These are phyloP conservation scores for Leptobrachium leishanense DNA, from an alignment of 2,113 vertebrate genomes.

Conservation along the genomic window DNA sequence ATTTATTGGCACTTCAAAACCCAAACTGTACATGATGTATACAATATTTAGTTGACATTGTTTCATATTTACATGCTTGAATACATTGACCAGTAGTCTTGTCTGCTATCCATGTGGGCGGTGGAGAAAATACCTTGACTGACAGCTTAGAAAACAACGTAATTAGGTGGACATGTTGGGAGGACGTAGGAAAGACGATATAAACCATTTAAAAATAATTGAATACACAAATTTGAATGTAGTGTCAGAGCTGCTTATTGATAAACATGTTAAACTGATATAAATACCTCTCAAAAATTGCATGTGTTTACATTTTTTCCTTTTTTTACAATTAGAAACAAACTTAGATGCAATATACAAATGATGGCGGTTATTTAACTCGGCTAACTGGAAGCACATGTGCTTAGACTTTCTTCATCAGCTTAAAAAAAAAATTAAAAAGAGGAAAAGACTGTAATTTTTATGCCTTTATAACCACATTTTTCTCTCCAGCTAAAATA, in stretches of 20 bases:
- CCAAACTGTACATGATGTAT: neutral
- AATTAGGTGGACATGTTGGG: slow-evolving; percentile 34
- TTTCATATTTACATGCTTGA: neutral
- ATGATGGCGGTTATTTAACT: slow-evolving; percentile 42
- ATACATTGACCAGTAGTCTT: neutral
- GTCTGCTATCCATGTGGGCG: slow-evolving; percentile 1
- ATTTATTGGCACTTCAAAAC: neutral
- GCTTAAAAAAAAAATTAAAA: neutral
- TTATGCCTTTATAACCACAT: slow-evolving; percentile 37
- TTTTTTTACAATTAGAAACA: slow-evolving; percentile 47
- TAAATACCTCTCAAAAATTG: slow-evolving; percentile 20
- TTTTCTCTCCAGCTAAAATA: slow-evolving; percentile 24
- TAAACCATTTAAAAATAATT: slow-evolving; percentile 40
- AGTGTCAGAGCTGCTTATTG: slow-evolving; percentile 44
- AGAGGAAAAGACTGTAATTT: neutral
- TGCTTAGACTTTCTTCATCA: slow-evolving; percentile 11
- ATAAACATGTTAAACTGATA: slow-evolving; percentile 41
- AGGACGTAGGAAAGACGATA: slow-evolving; percentile 38
- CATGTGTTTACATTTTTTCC: slow-evolving; percentile 36
- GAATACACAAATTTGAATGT: slow-evolving; percentile 36
- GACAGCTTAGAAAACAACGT: slow-evolving; percentile 39
- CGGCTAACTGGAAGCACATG: slow-evolving; percentile 39
- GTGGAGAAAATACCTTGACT: slow-evolving; percentile 20
- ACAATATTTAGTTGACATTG: neutral
- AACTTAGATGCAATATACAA: slow-evolving; percentile 35